A percentile compares a stretch with the other conserved stretches of the same genome.
These are phyloP conservation scores for Hyposoter dolosus DNA, from an alignment of 2,888 invertebrate genomes.

Conservation along the genomic window DNA sequence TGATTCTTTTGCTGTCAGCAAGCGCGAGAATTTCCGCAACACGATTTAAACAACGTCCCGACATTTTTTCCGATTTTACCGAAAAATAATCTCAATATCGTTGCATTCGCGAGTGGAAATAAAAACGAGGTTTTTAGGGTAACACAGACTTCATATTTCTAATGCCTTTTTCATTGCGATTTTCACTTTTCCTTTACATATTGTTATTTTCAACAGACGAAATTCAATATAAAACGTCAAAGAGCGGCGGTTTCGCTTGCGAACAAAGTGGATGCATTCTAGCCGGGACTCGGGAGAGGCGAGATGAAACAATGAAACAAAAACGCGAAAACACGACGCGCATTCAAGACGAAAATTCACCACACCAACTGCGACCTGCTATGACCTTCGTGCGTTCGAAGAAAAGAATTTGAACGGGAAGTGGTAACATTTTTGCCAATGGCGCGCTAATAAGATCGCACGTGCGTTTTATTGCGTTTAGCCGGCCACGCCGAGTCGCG, in stretches of 20 bases:
- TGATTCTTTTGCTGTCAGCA: slow-evolving; percentile 72
- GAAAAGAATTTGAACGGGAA: neutral
- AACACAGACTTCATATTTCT: slow-evolving; percentile 2
- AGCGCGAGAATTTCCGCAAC: slow-evolving; percentile 67
- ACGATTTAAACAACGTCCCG: slow-evolving; percentile 60
- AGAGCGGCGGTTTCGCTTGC: neutral
- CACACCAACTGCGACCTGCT: too few relatives aligned
- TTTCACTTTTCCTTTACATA: slow-evolving; percentile 2
- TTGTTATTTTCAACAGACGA: neutral
- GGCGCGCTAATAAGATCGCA: neutral
- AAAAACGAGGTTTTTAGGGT: slow-evolving; percentile 4
- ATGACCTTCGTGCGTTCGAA: neutral
- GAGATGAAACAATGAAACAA: neutral
- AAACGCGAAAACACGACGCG: neutral
- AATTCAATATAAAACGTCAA: neutral
- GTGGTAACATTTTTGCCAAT: neutral
- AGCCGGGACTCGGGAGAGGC: too few relatives aligned
- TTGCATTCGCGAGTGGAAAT: neutral
- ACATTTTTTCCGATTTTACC: slow-evolving; percentile 65
- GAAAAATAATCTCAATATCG: slow-evolving; percentile 3
- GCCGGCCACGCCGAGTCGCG: neutral
- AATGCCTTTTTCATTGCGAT: neutral
- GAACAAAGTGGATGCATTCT: neutral
- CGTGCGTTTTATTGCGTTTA: neutral
- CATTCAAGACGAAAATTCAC: neutral